A percentile compares a stretch with the other conserved stretches of the same genome.
phyloP scores from a whole-genome alignment of 2,113 vertebrate species.

The Pseudopodoces humilis region DNA sequence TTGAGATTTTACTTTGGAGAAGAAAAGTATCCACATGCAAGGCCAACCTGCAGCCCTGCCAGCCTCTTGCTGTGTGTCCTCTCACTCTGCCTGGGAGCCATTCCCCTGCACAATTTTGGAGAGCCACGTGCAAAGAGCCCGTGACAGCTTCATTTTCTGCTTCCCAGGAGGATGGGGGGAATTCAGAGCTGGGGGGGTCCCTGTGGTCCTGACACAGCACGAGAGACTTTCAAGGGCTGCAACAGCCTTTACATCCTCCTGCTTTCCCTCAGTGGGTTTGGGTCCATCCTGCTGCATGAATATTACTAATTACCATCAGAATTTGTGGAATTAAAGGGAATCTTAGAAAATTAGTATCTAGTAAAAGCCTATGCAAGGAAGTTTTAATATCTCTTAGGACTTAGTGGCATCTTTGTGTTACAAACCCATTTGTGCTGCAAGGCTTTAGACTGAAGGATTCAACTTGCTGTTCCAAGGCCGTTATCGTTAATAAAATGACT shows the following conservation, averaged over 20 bases:
- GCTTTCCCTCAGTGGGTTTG: not conserved
- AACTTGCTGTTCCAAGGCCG: not conserved
- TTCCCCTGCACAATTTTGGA: not conserved
- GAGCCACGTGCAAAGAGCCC: not conserved
- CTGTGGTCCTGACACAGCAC: not conserved
- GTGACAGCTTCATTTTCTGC: not conserved
- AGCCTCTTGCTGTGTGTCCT: not conserved
- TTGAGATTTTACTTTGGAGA: not conserved
- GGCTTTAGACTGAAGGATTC: not conserved
- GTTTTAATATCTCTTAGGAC: not conserved
- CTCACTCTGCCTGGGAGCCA: not conserved
- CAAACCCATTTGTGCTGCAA: not conserved
- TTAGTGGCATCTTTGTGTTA: not conserved
- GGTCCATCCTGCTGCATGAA: not conserved
- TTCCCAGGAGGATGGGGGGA: not conserved
- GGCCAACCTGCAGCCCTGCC: not conserved
- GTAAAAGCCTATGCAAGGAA: not conserved
- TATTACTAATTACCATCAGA: not conserved
- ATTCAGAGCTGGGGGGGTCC: not conserved
- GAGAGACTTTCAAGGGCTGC: not conserved
- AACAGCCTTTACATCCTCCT: rapidly evolving
- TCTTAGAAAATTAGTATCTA: not conserved
- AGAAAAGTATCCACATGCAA: rapidly evolving
- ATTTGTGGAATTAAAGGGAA: not conserved
- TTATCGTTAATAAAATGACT: not conserved